Conservation (phyloP, 2,888 invertebrate species). For the Meiosimyza decipiens region DNA sequence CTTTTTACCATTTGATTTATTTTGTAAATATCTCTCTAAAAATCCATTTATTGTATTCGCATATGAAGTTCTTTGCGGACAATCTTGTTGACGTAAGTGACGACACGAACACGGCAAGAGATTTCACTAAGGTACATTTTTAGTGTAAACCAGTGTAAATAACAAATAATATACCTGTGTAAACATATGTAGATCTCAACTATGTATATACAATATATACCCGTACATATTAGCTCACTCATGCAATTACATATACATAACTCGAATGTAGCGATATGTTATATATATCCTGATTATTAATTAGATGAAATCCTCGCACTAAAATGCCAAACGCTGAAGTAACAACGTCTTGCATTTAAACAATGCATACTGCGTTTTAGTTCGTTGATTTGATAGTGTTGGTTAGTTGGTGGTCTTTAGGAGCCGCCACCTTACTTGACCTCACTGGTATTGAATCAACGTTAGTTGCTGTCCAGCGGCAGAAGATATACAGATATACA, state of each 20-base stretch:
- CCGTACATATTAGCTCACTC: not conserved
- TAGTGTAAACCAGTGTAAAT: too few species aligned
- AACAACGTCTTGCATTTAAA: constrained; percentile 16
- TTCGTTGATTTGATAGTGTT: constrained; percentile 7
- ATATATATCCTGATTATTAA: constrained; percentile 42
- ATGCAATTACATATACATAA: constrained; percentile 18
- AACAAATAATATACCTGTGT: too few species aligned
- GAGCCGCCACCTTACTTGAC: not conserved
- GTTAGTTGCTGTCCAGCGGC: not conserved
- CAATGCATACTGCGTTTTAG: not conserved
- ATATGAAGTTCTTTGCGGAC: too few species aligned
- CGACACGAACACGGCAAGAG: too few species aligned
- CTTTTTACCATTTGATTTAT: too few species aligned
- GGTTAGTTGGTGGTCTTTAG: not conserved
- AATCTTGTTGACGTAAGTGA: too few species aligned
- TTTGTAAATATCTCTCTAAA: too few species aligned
- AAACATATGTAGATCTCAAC: constrained; percentile 23
- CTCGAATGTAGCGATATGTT: constrained; percentile 29
- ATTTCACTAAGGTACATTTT: too few species aligned
- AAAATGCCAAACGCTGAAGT: constrained; percentile 19
- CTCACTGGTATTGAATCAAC: too few species aligned
- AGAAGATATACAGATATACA: not conserved
- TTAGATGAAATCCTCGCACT: constrained; percentile 37
- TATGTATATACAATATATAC: constrained; percentile 9
- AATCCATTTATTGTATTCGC: too few species aligned